Evolutionary conservation across 2,888 invertebrate species (phyloP), one percentile per base, ranked within the genome.

Genomic region (Micropterix aruncella): DNA sequence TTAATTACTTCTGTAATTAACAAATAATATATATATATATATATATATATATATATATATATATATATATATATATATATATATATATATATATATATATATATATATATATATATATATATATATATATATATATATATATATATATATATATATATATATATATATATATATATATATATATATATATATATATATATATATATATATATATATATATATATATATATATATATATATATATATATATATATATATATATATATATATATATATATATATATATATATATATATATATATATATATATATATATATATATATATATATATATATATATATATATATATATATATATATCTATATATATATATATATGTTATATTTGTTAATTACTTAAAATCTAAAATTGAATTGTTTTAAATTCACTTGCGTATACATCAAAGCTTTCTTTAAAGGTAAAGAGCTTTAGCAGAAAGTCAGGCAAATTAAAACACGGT

Each of bases 191-290:
- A 40, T 40, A 18, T 40, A 40, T 40, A 18, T 40, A 40, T 40
- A 40, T 40, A 18, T 40, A 40, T 40, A 40, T 40, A 40, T 40
- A 40, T 40, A 40, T 40, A 18, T 40, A 40, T 40, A 40, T 40
- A 40, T 40, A 40, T 40, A 40, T 40, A 40, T 40, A 40, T 40
- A 40, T 40, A 40, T 40, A 40, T 40, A 40, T 40, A 40, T 40
- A 18, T 40, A 40, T 16, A 16, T 40, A 16, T 5, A 19, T 18
- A 39, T 42, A 14, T 14, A 42, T 19, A 42, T 27, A 36, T 42
- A 16, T 42, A 42, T 42, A 27, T 42, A 17, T 42, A 27, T 27
- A 27, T 27, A 27, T 27, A 27, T 27, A 27, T 27, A 12, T 27
- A 27, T 27, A 27, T 27, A 27, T 27, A 27, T 27, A 27, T 27